A percentile compares a stretch with the other conserved stretches of the same genome.
phyloP scores from a whole-genome alignment of 2,797 vertebrate genomes.

The Rhinatrema bivittatum region DNA sequence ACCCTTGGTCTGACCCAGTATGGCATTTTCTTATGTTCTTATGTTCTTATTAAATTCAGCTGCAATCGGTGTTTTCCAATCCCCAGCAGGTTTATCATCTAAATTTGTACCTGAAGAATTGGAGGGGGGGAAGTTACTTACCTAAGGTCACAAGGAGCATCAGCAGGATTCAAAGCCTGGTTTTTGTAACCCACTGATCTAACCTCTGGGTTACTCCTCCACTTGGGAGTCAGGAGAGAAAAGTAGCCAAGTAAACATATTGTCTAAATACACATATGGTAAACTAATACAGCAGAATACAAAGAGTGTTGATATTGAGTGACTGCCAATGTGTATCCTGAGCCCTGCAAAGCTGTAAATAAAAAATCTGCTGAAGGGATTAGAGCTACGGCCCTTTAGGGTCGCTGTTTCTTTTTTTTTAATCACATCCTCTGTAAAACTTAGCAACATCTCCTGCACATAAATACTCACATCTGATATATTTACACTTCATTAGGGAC shows the following conservation, averaged over 20 bases:
- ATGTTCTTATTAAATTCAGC: too few species aligned
- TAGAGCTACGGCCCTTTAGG: background rate
- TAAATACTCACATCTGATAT: slow-evolving; percentile 17
- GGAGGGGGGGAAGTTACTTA: too few species aligned
- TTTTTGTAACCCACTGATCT: too few species aligned
- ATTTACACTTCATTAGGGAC: slow-evolving; percentile 14
- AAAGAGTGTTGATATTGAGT: slow-evolving; percentile 10
- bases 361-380: background rate
- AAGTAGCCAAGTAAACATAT: slow-evolving; percentile 5
- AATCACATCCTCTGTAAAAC: slow-evolving; percentile 6
- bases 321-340: slow-evolving; percentile 8
- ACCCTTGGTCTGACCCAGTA: too few species aligned
- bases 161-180: too few species aligned
- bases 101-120: too few species aligned
- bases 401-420: slow-evolving; percentile 7
- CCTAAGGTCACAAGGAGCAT: too few species aligned
- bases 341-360: slow-evolving; percentile 11
- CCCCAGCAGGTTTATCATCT: too few species aligned
- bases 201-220: too few species aligned
- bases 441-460: slow-evolving; percentile 3
- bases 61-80: too few species aligned
- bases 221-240: too few species aligned
- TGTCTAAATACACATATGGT: slow-evolving; percentile 3
- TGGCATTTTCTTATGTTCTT: too few species aligned
- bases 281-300: slow-evolving; percentile 8